phyloP scores from a whole-genome alignment of 1,140 invertebrate species.

The Cotesia glomerata region DNA sequence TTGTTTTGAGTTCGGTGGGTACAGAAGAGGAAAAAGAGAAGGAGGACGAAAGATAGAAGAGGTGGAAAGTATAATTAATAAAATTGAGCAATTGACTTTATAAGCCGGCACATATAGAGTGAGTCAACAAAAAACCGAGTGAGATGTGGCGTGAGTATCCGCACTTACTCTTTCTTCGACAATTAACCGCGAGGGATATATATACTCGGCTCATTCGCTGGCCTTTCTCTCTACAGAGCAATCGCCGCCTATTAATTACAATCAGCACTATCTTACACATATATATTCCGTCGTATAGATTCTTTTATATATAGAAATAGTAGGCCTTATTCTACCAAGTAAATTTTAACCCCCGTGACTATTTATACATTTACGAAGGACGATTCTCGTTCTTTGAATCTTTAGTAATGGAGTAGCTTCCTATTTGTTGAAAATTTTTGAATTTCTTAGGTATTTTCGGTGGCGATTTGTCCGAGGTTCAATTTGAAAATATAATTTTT shows the following conservation, averaged over 20 bases:
- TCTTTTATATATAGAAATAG: no score
- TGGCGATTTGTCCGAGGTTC: no score
- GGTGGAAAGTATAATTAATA: not conserved
- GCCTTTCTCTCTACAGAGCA: conserved; percentile 24
- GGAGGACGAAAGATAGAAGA: not conserved
- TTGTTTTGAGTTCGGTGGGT: no score
- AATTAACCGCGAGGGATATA: conserved; percentile 47
- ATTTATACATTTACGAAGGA: no score
- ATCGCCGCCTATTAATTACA: conserved; percentile 59
- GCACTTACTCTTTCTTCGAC: conserved; percentile 55
- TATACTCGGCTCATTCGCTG: not conserved
- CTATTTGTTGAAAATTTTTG: no score
- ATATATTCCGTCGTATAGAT: not conserved
- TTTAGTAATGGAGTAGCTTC: no score
- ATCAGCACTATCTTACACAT: conserved; percentile 49
- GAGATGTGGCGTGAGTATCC: conserved; percentile 47
- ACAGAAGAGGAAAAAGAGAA: no score
- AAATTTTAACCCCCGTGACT: no score
- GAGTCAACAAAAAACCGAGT: conserved; percentile 3
- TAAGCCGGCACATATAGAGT: conserved; percentile 11
- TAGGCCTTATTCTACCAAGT: no score
- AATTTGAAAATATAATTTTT: no score
- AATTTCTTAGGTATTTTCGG: no score
- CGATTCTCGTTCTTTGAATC: no score
- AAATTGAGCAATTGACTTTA: conserved; percentile 15